Percentiles rank a stretch among this genome's conserved stretches.
These are phyloP conservation scores for Microctenopoma steveboyesi DNA, from an alignment of 2,797 vertebrate species.

Conservation along the genomic window DNA sequence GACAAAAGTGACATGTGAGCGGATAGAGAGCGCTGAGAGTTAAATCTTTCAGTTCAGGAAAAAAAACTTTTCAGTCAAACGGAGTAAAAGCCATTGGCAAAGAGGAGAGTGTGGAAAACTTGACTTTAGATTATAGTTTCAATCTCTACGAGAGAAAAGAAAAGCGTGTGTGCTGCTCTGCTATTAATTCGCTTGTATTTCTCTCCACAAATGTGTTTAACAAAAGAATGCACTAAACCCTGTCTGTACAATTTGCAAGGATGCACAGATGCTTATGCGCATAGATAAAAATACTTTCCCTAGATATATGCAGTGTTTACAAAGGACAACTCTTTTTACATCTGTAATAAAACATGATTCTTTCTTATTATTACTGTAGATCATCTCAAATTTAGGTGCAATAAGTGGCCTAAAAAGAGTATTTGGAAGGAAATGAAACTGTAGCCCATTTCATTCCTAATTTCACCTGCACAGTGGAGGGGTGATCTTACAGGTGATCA, in stretches of 20 bases:
- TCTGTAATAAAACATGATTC: slow-evolving; percentile 25
- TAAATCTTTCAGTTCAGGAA: slow-evolving; percentile 72
- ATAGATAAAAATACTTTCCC: slow-evolving; percentile 27
- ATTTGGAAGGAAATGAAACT: slow-evolving; percentile 72
- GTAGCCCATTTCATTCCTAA: slow-evolving; percentile 71
- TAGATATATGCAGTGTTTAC: slow-evolving; percentile 27
- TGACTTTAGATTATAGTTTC: slow-evolving; percentile 67
- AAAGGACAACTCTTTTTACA: slow-evolving; percentile 29
- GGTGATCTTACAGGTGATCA: slow-evolving; percentile 19
- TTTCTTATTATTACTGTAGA: slow-evolving; percentile 17
- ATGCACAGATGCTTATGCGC: slow-evolving; percentile 21
- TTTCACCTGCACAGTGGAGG: slow-evolving; percentile 63
- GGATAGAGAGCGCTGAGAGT: slow-evolving; percentile 71
- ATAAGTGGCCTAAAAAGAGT: slow-evolving; percentile 62
- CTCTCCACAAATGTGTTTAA: slow-evolving; percentile 16
- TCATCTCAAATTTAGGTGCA: slow-evolving; percentile 50
- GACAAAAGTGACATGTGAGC: slow-evolving; percentile 77
- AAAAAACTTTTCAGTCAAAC: slow-evolving; percentile 65
- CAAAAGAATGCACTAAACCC: slow-evolving; percentile 35
- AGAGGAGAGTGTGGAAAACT: slow-evolving; percentile 57
- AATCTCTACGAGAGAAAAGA: slow-evolving; percentile 41
- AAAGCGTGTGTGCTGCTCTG: slow-evolving; percentile 34
- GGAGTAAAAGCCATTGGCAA: slow-evolving; percentile 56
- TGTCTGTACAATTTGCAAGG: slow-evolving; percentile 16
- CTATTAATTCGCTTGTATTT: slow-evolving; percentile 45